Conservation (phyloP, 2,113 vertebrate species). For the Oplegnathus fasciatus region DNA sequence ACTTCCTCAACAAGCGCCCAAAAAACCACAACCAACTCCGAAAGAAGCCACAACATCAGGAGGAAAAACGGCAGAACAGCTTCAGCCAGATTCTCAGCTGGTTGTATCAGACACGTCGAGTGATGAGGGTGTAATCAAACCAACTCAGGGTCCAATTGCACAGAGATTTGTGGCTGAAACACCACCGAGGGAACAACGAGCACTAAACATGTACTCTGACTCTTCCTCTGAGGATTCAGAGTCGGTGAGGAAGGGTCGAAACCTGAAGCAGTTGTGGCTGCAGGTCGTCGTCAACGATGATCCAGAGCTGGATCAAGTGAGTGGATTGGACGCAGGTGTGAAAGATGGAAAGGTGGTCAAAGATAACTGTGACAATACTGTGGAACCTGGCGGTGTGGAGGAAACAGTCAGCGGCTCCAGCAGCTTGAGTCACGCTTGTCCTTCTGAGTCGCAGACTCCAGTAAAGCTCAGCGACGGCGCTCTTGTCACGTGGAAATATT, state of each 20-base stretch:
- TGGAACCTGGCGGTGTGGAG: background rate
- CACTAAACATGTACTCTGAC: rapidly evolving
- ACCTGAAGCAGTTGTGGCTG: background rate
- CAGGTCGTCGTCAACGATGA: constrained; percentile 48
- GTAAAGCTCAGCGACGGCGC: constrained; percentile 28
- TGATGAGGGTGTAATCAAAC: constrained; percentile 28
- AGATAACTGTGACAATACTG: background rate
- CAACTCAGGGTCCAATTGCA: constrained; percentile 1
- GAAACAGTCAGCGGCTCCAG: background rate
- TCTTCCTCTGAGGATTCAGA: constrained; percentile 9
- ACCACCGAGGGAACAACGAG: background rate
- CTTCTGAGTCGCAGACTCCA: rapidly evolving
- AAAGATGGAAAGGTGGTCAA: background rate
- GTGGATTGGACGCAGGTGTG: rapidly evolving
- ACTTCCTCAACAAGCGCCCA: background rate
- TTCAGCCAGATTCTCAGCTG: background rate
- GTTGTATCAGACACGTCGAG: constrained; percentile 5
- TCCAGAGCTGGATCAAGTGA: background rate
- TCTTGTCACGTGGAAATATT: constrained; percentile 73
- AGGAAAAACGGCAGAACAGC: background rate
- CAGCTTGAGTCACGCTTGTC: rapidly evolving
- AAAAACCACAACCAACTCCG: background rate
- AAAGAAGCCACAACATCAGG: background rate
- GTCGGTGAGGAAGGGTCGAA: rapidly evolving
- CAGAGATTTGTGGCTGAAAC: constrained; percentile 34